These are phyloP conservation scores for Melinaea marsaeus DNA, from an alignment of 2,888 invertebrate species.

Conservation along the genomic window DNA sequence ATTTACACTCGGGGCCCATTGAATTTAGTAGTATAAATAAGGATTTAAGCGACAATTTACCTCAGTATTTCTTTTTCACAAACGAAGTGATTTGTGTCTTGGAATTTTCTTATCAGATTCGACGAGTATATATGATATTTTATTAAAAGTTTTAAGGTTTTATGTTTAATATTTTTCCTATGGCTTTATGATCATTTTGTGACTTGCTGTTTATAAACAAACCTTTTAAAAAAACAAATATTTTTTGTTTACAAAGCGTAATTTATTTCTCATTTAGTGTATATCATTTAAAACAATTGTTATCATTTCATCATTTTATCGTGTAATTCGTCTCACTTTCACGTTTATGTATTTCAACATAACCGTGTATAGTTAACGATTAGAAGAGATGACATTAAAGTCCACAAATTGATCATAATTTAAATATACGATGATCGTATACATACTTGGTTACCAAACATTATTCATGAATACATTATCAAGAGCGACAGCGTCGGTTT, in stretches of 20 bases:
- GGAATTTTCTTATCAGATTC: conserved; percentile 19
- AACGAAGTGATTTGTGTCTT: conserved; percentile 1
- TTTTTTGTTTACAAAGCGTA: too few species aligned
- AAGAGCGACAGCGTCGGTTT: conserved; percentile 56
- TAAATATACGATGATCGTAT: conserved; percentile 70
- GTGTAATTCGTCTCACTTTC: background rate
- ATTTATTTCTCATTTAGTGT: background rate
- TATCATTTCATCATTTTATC: background rate
- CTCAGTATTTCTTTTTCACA: conserved; percentile 60
- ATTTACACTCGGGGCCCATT: conserved; percentile 71
- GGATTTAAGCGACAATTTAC: conserved; percentile 77
- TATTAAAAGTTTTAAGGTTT: conserved; percentile 14
- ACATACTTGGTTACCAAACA: conserved; percentile 53
- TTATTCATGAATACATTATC: conserved; percentile 69
- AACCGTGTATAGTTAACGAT: conserved; percentile 56
- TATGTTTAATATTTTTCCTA: conserved; percentile 24
- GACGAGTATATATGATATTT: conserved; percentile 14
- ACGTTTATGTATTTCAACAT: conserved; percentile 30
- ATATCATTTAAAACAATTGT: background rate
- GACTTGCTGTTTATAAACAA: background rate
- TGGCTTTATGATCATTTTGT: conserved; percentile 9
- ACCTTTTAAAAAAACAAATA: too few species aligned
- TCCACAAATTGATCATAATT: conserved; percentile 66
- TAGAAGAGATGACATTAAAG: conserved; percentile 60
- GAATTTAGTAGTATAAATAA: conserved; percentile 75